These are phyloP conservation scores for Lacanobia wlatinum DNA, from an alignment of 2,888 invertebrate species.

Conservation along the genomic window DNA sequence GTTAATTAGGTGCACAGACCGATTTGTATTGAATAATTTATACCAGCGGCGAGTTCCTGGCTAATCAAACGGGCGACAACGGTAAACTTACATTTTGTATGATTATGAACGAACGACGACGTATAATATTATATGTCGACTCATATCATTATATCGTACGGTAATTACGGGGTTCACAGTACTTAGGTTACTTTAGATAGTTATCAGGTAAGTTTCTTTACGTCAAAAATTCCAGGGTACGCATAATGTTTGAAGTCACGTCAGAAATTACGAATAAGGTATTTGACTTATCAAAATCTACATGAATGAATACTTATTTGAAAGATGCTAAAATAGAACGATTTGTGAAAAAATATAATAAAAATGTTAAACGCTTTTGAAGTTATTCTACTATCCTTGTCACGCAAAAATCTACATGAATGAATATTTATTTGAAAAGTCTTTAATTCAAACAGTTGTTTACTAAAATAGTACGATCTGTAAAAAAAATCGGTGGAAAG, in stretches of 20 bases:
- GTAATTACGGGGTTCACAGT: conserved; percentile 33
- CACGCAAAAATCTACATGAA: no score
- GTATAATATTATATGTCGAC: conserved; percentile 5
- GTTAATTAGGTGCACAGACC: conserved; percentile 62
- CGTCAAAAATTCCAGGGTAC: conserved; percentile 14
- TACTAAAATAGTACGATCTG: no score
- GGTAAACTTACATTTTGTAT: conserved; percentile 37
- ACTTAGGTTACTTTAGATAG: conserved; percentile 40
- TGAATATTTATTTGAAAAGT: no score
- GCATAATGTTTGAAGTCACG: conserved; percentile 42
- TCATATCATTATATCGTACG: not conserved
- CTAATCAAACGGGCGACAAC: conserved; percentile 51
- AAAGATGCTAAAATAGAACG: not conserved
- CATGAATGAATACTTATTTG: no score
- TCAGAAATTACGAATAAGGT: conserved; percentile 3
- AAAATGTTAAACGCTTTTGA: no score
- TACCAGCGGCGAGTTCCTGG: conserved; percentile 36
- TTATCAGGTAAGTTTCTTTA: conserved; percentile 24
- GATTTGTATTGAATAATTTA: conserved; percentile 65
- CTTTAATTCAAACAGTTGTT: no score
- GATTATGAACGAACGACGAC: conserved; percentile 6
- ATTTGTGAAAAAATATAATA: no score
- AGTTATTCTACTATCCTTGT: no score
- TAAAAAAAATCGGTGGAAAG: no score
- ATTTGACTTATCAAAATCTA: not conserved